Evolutionary conservation across 2,888 invertebrate species (phyloP).

Genomic region (Caenorhabditis zanzibari): DNA sequence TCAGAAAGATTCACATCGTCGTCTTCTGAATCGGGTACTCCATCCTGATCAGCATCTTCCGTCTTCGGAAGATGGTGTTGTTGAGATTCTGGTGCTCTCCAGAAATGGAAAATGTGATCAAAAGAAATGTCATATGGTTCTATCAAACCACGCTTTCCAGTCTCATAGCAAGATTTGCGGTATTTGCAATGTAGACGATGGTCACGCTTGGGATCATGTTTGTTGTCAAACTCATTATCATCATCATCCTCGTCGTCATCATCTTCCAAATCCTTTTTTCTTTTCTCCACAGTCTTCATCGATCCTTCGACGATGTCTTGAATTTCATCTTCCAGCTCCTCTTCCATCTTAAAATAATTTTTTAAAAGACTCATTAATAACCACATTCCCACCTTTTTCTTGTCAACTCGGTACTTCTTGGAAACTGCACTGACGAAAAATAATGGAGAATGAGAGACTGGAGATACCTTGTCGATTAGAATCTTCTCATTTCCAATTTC

Average conservation of each 20-base stretch:
- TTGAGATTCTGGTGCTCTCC: slow-evolving; percentile 54
- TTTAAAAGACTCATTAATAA: not conserved
- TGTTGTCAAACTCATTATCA: slow-evolving; percentile 61
- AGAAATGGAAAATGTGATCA: slow-evolving; percentile 64
- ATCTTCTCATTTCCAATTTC: slow-evolving; percentile 3
- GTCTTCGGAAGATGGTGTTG: slow-evolving; percentile 52
- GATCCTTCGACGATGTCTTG: slow-evolving; percentile 68
- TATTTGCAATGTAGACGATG: slow-evolving; percentile 75
- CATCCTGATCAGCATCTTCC: slow-evolving; percentile 66
- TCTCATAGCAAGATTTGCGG: slow-evolving; percentile 76
- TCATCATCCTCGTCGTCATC: slow-evolving; percentile 63
- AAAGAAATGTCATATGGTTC: slow-evolving; percentile 54
- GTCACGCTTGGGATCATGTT: slow-evolving; percentile 62
- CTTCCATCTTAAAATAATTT: slow-evolving; percentile 45
- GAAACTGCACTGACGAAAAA: slow-evolving; percentile 64
- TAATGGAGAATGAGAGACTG: not conserved
- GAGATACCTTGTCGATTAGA: not conserved
- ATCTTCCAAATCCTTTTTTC: slow-evolving; percentile 40
- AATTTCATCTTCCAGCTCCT: slow-evolving; percentile 68
- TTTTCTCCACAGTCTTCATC: slow-evolving; percentile 51
- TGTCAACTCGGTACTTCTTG: slow-evolving; percentile 56
- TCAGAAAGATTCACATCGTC: slow-evolving; percentile 66
- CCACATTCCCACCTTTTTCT: slow-evolving; percentile 44
- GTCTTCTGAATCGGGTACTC: slow-evolving; percentile 66
- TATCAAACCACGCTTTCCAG: slow-evolving; percentile 69